phyloP scores from a whole-genome alignment of 2,888 invertebrate species.

The Laspeyria flexula region DNA sequence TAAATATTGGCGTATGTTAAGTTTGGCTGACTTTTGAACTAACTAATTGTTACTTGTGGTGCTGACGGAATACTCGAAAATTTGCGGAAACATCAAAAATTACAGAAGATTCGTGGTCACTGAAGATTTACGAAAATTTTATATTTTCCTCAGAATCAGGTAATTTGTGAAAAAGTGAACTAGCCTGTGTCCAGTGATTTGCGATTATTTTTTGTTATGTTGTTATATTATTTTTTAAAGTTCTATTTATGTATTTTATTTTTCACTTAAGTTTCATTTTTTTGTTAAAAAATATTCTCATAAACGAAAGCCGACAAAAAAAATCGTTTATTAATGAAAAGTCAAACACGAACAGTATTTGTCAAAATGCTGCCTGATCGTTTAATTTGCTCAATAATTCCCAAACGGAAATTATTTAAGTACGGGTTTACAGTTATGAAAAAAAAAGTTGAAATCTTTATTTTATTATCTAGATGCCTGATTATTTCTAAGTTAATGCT shows the following conservation, averaged over 20 bases:
- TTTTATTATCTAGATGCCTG: no score
- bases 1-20: constrained; percentile 48
- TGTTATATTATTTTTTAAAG: constrained; percentile 7
- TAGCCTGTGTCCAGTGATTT: constrained; percentile 4
- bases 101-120: constrained; percentile 26
- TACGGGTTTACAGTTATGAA: no score
- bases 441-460: no score
- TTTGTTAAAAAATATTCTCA: constrained; percentile 10
- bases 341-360: no score
- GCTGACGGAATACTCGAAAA: constrained; percentile 35
- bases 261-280: not conserved
- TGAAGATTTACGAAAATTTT: constrained; percentile 26
- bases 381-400: no score
- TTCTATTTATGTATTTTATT: not conserved
- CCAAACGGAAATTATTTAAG: no score
- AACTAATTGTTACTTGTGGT: constrained; percentile 58
- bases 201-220: not conserved
- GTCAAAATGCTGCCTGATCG: no score
- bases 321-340: no score
- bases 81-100: constrained; percentile 33
- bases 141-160: constrained; percentile 31
- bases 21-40: constrained; percentile 55
- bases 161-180: constrained; percentile 25
- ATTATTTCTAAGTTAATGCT: no score
- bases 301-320: not conserved